phyloP scores from a whole-genome alignment of 2,113 vertebrate genomes.

The Nerophis lumbriciformis region DNA sequence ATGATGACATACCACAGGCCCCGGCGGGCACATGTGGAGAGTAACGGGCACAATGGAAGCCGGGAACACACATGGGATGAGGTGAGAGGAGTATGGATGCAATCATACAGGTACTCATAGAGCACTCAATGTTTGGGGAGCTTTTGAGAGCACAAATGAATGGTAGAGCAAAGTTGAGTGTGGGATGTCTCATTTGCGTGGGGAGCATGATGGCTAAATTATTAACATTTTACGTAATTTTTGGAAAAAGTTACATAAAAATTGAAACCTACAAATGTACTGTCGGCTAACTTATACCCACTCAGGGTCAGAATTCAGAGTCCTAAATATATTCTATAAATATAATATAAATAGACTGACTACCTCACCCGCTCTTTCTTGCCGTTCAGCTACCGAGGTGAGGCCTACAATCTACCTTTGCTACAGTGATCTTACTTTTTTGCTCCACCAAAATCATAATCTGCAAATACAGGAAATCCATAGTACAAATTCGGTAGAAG shows the following conservation, averaged over 20 bases:
- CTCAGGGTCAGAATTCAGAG: background rate
- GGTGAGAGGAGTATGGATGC: slow-evolving; percentile 11
- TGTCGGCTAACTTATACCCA: background rate
- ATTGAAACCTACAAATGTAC: slow-evolving; percentile 10
- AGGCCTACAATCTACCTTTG: slow-evolving; percentile 44
- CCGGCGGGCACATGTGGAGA: slow-evolving; percentile 1
- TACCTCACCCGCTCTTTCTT: slow-evolving; percentile 32
- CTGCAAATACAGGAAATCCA: slow-evolving; percentile 22
- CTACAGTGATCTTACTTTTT: slow-evolving; percentile 20
- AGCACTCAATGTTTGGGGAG: slow-evolving; percentile 6
- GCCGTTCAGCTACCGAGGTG: slow-evolving; percentile 35
- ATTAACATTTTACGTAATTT: slow-evolving; percentile 39
- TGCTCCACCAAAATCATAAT: slow-evolving; percentile 19
- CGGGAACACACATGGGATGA: slow-evolving; percentile 12
- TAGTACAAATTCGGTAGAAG: slow-evolving; percentile 26
- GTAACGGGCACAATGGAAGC: slow-evolving; percentile 47
- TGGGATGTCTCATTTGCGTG: slow-evolving; percentile 43
- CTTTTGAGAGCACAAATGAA: slow-evolving; percentile 49
- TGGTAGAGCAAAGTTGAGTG: slow-evolving; percentile 43
- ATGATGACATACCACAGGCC: slow-evolving; percentile 24
- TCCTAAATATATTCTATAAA: background rate
- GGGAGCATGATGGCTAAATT: slow-evolving; percentile 49
- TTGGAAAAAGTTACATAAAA: slow-evolving; percentile 26
- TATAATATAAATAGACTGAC: slow-evolving; percentile 22
- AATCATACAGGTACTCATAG: background rate